phyloP scores from a whole-genome alignment of 1,140 invertebrate genomes.

The Neodiprion fabricii region DNA sequence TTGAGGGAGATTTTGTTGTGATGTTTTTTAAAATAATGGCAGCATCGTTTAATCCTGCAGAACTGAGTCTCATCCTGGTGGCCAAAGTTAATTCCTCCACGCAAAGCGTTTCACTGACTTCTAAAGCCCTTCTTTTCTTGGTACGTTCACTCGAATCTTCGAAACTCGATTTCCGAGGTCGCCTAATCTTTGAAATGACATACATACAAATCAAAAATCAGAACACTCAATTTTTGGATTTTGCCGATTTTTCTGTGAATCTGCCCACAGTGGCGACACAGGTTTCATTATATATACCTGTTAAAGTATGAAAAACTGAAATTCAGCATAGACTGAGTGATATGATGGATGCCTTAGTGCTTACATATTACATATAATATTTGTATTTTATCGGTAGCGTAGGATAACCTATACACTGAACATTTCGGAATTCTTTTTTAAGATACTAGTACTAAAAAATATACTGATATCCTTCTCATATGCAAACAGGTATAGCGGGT shows the following conservation, averaged over 20 bases:
- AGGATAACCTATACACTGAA: no score
- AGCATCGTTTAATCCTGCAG: background rate
- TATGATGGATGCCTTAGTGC: no score
- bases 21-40: slow-evolving; percentile 18
- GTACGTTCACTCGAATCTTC: background rate
- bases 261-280: background rate
- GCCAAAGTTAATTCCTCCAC: slow-evolving; percentile 18
- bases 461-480: slow-evolving; percentile 44
- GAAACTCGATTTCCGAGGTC: background rate
- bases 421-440: background rate
- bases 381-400: no score
- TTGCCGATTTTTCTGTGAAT: background rate
- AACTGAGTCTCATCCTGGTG: slow-evolving; percentile 17
- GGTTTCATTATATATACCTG: no score
- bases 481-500: slow-evolving; percentile 76
- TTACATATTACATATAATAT: no score
- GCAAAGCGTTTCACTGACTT: background rate
- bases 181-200: no score
- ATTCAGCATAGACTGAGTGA: no score
- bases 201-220: background rate
- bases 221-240: background rate
- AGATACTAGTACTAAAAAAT: background rate
- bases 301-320: no score
- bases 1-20: slow-evolving; percentile 17
- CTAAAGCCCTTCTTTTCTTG: background rate